These are phyloP conservation scores for Ctenoplectra terminalis DNA, from an alignment of 1,140 invertebrate genomes.

Conservation along the genomic window DNA sequence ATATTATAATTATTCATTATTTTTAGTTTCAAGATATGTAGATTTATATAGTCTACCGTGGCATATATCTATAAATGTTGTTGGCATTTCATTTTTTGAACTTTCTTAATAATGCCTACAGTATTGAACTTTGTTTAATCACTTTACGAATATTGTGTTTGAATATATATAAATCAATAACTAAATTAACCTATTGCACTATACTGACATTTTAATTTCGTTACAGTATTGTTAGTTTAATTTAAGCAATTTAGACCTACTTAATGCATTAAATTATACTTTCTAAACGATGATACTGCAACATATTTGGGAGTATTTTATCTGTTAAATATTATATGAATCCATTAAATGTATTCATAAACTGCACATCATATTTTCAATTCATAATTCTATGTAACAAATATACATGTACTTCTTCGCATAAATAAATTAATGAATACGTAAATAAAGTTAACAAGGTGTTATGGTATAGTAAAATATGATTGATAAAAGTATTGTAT, in stretches of 20 bases:
- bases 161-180: background rate
- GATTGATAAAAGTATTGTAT: slow-evolving; percentile 31
- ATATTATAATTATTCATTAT: background rate
- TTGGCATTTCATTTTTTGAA: slow-evolving; percentile 3
- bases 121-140: background rate
- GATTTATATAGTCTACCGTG: slow-evolving; percentile 20
- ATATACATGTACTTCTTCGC: slow-evolving; percentile 20
- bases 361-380: slow-evolving; percentile 16
- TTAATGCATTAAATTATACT: slow-evolving; percentile 16
- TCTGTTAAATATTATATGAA: slow-evolving; percentile 11
- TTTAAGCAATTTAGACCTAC: slow-evolving; percentile 5
- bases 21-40: slow-evolving; percentile 12
- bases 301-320: slow-evolving; percentile 11
- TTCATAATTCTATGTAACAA: slow-evolving; percentile 13
- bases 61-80: background rate
- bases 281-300: background rate
- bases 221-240: background rate
- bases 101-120: slow-evolving; percentile 1
- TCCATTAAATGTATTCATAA: slow-evolving; percentile 11
- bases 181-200: background rate
- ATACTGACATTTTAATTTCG: background rate
- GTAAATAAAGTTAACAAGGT: slow-evolving; percentile 35
- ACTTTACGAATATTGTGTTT: background rate
- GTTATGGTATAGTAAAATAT: slow-evolving; percentile 15
- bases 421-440: slow-evolving; percentile 16